Percentiles rank a stretch among this genome's conserved stretches.
phyloP scores from a whole-genome alignment of 2,113 vertebrate species.

The Mesoclemmys tuberculata region DNA sequence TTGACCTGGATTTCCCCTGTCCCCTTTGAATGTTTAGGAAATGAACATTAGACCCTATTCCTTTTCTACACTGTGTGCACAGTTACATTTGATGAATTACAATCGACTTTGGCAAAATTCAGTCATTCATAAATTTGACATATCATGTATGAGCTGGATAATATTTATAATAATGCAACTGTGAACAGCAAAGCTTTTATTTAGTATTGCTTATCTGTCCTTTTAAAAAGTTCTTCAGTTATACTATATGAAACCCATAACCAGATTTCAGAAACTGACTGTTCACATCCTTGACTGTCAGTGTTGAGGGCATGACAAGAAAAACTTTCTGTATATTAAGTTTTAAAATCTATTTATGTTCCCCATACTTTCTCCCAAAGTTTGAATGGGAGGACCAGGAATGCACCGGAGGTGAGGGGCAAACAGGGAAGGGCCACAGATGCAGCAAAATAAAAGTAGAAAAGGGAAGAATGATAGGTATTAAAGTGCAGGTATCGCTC shows the following conservation, averaged over 20 bases:
- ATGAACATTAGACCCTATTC: neutral
- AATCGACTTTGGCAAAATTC: neutral
- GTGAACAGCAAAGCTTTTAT: slow-evolving; percentile 41
- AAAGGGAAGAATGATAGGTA: neutral
- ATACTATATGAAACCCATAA: neutral
- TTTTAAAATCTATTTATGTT: slow-evolving; percentile 18
- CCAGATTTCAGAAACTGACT: neutral
- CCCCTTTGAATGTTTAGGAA: neutral
- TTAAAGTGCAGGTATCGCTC: neutral
- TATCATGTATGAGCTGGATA: neutral
- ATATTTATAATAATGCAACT: neutral
- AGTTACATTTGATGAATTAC: neutral
- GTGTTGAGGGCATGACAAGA: neutral
- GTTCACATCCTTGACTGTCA: neutral
- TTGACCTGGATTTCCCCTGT: neutral
- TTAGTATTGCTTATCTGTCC: neutral
- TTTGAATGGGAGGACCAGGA: neutral
- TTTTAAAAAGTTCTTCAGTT: slow-evolving; percentile 7
- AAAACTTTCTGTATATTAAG: neutral
- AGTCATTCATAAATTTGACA: slow-evolving; percentile 15
- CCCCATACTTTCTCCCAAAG: neutral
- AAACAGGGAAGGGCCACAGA: neutral
- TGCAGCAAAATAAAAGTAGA: slow-evolving; percentile 9
- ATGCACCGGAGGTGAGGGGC: neutral
- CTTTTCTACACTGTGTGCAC: neutral